Evolutionary conservation across 2,113 vertebrate genomes (phyloP).

Genomic region (Pelmatolapia mariae): DNA sequence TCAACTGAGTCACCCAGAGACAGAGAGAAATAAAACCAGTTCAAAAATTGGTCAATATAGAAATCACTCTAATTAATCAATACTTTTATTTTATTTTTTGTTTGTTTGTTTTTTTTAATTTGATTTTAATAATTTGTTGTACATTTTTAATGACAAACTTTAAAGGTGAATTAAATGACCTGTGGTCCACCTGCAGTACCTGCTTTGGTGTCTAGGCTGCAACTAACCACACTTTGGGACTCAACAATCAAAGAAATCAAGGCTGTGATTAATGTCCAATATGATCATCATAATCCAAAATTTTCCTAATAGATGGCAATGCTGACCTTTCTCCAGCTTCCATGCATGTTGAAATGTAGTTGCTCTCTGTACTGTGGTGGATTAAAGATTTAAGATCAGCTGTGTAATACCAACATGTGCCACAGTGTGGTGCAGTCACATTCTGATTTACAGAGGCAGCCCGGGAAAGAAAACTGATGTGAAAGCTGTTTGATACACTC

Average conservation of each 20-base stretch:
- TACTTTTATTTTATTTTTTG: neutral
- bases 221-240: neutral
- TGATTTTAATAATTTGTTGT: neutral
- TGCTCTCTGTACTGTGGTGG: neutral
- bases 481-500: neutral
- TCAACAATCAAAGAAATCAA: neutral
- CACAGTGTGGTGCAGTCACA: neutral
- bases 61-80: neutral
- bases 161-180: neutral
- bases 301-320: neutral
- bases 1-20: neutral
- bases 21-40: neutral
- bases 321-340: neutral
- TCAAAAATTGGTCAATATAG: neutral
- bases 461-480: rapidly evolving
- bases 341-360: neutral
- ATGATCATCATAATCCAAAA: neutral
- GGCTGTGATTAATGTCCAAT: neutral
- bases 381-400: neutral
- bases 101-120: neutral
- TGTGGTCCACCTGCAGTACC: neutral
- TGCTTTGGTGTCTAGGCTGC: neutral
- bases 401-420: neutral
- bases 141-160: neutral
- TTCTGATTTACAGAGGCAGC: neutral